Evolutionary conservation across 2,888 invertebrate genomes (phyloP).

Genomic region (Pseudococcus viburni): DNA sequence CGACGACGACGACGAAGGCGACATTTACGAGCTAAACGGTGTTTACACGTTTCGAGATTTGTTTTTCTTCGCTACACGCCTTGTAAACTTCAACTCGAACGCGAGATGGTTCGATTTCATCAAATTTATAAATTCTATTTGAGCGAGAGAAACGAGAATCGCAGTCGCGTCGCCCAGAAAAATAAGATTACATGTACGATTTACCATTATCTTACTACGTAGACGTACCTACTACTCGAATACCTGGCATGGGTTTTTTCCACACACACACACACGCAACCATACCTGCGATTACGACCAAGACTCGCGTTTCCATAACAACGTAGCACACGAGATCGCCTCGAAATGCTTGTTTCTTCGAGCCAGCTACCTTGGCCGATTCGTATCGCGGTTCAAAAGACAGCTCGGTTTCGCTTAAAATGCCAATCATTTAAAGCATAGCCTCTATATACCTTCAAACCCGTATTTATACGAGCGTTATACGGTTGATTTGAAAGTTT

Average conservation of each 20-base stretch:
- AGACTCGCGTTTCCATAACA: background rate
- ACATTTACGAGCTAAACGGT: background rate
- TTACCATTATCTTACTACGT: background rate
- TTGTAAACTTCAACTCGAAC: background rate
- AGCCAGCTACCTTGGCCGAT: conserved; percentile 13
- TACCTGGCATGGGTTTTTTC: background rate
- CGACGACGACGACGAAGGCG: background rate
- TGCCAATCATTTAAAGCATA: conserved; percentile 30
- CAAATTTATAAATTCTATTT: conserved; percentile 26
- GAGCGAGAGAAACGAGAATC: background rate
- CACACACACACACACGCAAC: background rate
- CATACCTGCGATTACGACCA: background rate
- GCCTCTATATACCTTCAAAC: background rate
- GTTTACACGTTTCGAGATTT: background rate
- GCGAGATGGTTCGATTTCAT: background rate
- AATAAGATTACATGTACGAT: conserved; percentile 9
- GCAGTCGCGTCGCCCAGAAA: background rate
- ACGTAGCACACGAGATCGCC: background rate
- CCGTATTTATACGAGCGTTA: background rate
- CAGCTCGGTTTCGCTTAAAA: conserved; percentile 21
- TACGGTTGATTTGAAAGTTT: conserved; percentile 3
- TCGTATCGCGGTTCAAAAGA: conserved; percentile 22
- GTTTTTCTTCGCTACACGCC: background rate
- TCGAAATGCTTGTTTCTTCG: background rate
- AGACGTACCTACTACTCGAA: background rate